Evolutionary conservation across 2,888 invertebrate species (phyloP).

Genomic region (Podotricha telesiphe): DNA sequence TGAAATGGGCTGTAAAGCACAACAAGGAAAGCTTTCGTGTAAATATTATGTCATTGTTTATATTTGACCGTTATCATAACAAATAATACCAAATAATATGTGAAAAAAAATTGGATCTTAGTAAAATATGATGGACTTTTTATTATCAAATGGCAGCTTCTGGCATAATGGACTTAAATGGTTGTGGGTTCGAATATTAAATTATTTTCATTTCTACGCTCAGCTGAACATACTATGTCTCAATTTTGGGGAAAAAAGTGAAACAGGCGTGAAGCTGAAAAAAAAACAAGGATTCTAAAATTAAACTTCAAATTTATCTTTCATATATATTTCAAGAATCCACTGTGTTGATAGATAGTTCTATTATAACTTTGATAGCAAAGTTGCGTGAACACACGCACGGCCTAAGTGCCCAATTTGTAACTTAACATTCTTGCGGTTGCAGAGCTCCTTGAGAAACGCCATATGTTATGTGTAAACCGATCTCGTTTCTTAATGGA

Average conservation of each 20-base stretch:
- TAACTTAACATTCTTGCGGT: slow-evolving; percentile 19
- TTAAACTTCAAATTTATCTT: background rate
- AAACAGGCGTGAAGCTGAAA: too few relatives aligned
- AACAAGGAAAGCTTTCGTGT: background rate
- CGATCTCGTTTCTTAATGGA: slow-evolving; percentile 12
- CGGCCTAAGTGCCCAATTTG: slow-evolving; percentile 25
- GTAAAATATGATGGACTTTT: background rate
- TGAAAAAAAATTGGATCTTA: too few relatives aligned
- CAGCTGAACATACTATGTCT: too few relatives aligned
- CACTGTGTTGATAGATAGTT: slow-evolving; percentile 19
- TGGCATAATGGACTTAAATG: too few relatives aligned
- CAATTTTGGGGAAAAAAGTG: too few relatives aligned
- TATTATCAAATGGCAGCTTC: too few relatives aligned
- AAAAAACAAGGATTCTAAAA: too few relatives aligned
- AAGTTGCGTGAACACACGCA: slow-evolving; percentile 23
- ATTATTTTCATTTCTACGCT: too few relatives aligned
- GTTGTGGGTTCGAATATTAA: too few relatives aligned
- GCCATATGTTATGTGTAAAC: slow-evolving; percentile 12
- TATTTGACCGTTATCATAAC: too few relatives aligned
- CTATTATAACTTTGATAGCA: slow-evolving; percentile 19
- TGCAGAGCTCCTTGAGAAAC: slow-evolving; percentile 10
- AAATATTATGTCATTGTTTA: background rate
- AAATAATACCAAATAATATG: too few relatives aligned
- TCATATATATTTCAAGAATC: slow-evolving; percentile 4
- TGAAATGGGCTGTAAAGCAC: background rate